Base-by-base conservation (phyloP, 2,113 vertebrate species). In the Willisornis vidua region DNA sequence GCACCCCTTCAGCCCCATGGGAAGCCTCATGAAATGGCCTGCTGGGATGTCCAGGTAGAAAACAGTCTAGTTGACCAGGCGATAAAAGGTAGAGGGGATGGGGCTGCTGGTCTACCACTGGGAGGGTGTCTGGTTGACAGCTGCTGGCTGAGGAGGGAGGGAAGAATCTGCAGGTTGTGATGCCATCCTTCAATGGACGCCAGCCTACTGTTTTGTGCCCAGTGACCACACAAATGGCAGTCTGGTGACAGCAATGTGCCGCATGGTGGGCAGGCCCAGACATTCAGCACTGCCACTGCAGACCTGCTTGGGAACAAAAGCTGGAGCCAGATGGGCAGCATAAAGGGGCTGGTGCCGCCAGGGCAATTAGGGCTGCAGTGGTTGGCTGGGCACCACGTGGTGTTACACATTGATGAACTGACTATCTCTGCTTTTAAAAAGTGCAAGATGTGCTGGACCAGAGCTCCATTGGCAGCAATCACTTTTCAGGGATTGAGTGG, bases 221-320 rank as follows among this genome's bases (percentile, higher is more conserved):
- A 70, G 59, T 0, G 0, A 45, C 45, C 4, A 3, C n/a, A 49
- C 45, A 51, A 59, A 31, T 9, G 29, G 45, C 37, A 77, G 43
- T 41, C 43, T 1, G 3, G 43, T 0, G 2, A 83, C 76, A 61
- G 28, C 6, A 33, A 77, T 0, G 5, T 23, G 41, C 66, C 51
- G 71, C 1, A 9, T 0, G 0, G 26, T 7, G 1, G 20, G 37
- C 70, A 49, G 43, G 62, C 71, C 66, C 84, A 73, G 58, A 51
- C 18, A 1, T 19, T 46, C 59, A 3, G 54, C 35, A 45, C 13
- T 1, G 7, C 43, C 1, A 7, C 49, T 0, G 13, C 61, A 59
- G 39, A 71, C 52, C 59, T 23, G 15, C 18, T 39, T 37, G 85
- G 83, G 66, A 97, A 97, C 94, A 96, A 98, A 94, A 96, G 87